A percentile compares a stretch with the other conserved stretches of the same genome.
Conservation (phyloP, 2,888 invertebrate genomes). For the Cheilosia soror region DNA sequence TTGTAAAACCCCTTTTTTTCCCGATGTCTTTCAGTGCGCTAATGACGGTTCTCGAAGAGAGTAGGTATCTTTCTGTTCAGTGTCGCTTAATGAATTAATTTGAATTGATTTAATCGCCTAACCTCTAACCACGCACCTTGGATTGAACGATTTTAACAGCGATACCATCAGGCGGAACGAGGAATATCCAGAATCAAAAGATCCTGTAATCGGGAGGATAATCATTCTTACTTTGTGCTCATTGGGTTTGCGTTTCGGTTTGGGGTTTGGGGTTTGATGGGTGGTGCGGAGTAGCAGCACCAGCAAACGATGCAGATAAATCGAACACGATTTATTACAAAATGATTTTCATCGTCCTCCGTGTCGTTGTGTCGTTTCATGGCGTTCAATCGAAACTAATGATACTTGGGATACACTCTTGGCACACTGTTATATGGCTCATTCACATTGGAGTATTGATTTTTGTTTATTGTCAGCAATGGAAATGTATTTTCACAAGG, state of each 20-base stretch:
- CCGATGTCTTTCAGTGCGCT: constrained; percentile 12
- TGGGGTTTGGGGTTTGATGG: not conserved
- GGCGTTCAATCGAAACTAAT: constrained; percentile 68
- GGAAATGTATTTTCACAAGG: constrained; percentile 1
- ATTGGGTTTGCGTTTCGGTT: constrained; percentile 17
- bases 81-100: constrained; percentile 69
- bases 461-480: constrained; percentile 59
- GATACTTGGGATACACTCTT: constrained; percentile 57
- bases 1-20: not conserved
- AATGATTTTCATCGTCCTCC: constrained; percentile 52
- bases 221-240: constrained; percentile 70
- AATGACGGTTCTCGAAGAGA: constrained; percentile 43
- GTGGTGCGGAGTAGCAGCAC: not conserved
- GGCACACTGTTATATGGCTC: constrained; percentile 67
- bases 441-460: constrained; percentile 68
- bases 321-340: constrained; percentile 71
- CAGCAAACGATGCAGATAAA: constrained; percentile 62
- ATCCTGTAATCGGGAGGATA: constrained; percentile 70
- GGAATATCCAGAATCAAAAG: constrained; percentile 30
- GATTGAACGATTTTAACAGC: constrained; percentile 31
- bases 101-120: constrained; percentile 67
- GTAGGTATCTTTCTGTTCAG: constrained; percentile 48
- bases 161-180: constrained; percentile 8
- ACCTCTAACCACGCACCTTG: constrained; percentile 7
- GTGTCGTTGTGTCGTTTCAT: constrained; percentile 30